Evolutionary conservation across 1,140 invertebrate species (phyloP).

Genomic region (Penaeus indicus): DNA sequence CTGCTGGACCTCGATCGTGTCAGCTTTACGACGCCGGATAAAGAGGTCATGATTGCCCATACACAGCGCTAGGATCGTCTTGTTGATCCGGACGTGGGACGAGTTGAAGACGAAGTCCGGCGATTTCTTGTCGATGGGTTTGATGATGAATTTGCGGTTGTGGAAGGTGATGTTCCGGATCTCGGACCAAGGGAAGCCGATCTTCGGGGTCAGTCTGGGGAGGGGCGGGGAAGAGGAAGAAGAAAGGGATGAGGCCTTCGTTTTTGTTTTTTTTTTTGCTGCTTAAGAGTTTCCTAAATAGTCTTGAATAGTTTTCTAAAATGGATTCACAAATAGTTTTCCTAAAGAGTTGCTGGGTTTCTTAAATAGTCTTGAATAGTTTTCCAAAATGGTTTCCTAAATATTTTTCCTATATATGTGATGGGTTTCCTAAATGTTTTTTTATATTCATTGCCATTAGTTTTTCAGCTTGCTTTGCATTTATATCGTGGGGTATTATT

Average conservation of each 20-base stretch:
- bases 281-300: no score
- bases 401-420: no score
- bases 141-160: conserved; percentile 97
- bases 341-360: no score
- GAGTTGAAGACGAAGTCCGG: conserved; percentile 95
- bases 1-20: conserved; percentile 81
- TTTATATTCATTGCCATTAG: no score
- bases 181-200: conserved; percentile 96
- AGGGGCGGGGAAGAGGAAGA: background rate
- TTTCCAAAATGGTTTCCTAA: no score
- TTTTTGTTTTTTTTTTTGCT: no score
- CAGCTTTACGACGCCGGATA: conserved; percentile 79
- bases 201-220: conserved; percentile 85
- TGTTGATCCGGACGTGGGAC: conserved; percentile 90
- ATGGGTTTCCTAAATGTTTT: no score
- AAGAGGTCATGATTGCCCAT: conserved; percentile 97
- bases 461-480: no score
- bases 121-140: conserved; percentile 89
- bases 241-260: background rate
- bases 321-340: no score
- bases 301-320: no score
- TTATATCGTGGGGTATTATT: no score
- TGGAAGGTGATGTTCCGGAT: conserved; percentile 98
- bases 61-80: conserved; percentile 92
- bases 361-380: no score